Base-by-base conservation (phyloP, 1,140 invertebrate species). In the Eupeodes corollae region DNA sequence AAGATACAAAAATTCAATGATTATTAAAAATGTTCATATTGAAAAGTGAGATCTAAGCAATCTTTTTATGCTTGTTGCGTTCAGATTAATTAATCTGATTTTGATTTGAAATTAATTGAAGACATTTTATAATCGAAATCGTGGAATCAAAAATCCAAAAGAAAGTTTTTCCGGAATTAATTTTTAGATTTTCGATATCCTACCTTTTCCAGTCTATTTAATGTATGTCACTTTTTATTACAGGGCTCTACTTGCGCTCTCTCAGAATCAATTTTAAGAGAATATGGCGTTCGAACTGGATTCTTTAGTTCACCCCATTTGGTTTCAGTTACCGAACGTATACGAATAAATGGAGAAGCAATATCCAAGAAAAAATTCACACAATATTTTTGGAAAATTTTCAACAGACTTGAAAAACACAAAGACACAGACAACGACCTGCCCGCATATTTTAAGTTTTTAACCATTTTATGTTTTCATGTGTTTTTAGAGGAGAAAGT, bases 261-360 rank as follows among this genome's bases (percentile, higher is more conserved):
- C 63, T 79, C 80, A 42, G 97, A 99, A 63, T 82, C 84, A 1
- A 91, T 99, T 53, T 73, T 99, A 12, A 76, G 88, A 1, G 62
- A 80, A 2, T 80, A 90, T 62, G 92, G 91, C 1, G 87, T 79
- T 56, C 83, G 77, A 56, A 99, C 95, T 1, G 97, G 96, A 3
- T 92, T 99, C 60, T 99, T 82, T 68, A 91, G 88, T 34, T 99
- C 95, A 0, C 97, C 97, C 2, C 97, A 99, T 72, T 68, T 99
- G 14, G 72, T 98, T 8, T 81, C 83, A 38, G 91, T 92, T 0
- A 75, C 87, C n/a, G 97, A 99, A 68, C 74, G 97, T 44, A 91
- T 99, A 46, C 76, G 85, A 42, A 80, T 99, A 26, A 80, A 92
- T 73, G 95, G 95, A 0, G 54, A 72, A 43, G 80, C 89, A 0